Evolutionary conservation across 2,888 invertebrate species (phyloP).

Genomic region (Fissipunctia ypsillon): DNA sequence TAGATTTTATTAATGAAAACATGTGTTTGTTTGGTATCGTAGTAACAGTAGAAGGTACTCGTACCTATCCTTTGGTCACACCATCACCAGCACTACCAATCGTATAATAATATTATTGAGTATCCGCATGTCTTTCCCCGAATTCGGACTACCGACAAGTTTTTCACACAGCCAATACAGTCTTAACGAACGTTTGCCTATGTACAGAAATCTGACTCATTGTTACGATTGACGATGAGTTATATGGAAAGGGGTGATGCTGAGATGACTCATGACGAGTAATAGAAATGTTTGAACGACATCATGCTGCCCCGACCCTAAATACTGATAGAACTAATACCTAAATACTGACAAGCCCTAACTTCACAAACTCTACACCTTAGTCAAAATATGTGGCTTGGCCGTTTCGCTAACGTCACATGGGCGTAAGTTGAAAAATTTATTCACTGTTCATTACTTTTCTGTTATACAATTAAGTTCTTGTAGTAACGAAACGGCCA

Average conservation of each 20-base stretch:
- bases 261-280: conserved; percentile 1
- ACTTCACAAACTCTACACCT: too few species aligned
- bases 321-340: too few species aligned
- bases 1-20: neutral
- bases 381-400: too few species aligned
- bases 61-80: neutral
- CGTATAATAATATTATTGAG: neutral
- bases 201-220: neutral
- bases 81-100: neutral
- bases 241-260: neutral
- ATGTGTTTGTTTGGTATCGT: neutral
- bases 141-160: neutral
- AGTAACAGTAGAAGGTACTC: too few species aligned
- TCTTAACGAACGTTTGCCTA: neutral
- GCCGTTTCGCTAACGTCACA: too few species aligned
- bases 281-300: neutral
- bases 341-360: too few species aligned
- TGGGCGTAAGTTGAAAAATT: too few species aligned
- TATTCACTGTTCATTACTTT: too few species aligned
- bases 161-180: neutral
- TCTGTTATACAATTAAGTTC: too few species aligned
- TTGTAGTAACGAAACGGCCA: too few species aligned
- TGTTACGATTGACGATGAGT: neutral
- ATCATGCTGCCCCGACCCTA: neutral
- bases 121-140: neutral